Base-by-base conservation (phyloP, 2,113 vertebrate genomes). In the Plotosus lineatus region DNA sequence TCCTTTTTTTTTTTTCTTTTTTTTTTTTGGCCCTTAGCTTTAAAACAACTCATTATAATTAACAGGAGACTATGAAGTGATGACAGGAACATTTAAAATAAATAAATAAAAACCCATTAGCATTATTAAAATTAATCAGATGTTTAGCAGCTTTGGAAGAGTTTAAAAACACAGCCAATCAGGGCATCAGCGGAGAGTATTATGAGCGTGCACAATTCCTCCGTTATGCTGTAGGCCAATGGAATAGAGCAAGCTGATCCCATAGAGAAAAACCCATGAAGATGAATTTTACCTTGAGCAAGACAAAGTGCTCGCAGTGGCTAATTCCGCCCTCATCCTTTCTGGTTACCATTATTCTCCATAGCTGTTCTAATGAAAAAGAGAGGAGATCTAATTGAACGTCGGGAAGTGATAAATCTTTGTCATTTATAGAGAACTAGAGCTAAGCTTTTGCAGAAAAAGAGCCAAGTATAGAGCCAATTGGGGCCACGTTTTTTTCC, bases 381-480 rank as follows among this genome's bases (percentile, higher is more conserved):
- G 81, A 77, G 66, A 74, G 78, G 71, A 80, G 68, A 85, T 83
- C 65, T 85, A 85, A 85, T 85, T 83, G 40, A 79, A 81, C 48
- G 31, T 36, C 80, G 73, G 46, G 55, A 85, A 83, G 78, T 44
- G 78, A 85, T 85, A 80, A 56, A 81, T 85, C 84, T 83, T 85
- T 80, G 84, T 85, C 81, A 79, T 63, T 65, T 79, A 81, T 53
- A 3, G 66, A 74, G 79, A 82, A 75, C 31, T 68, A 56, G 77
- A 65, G 53, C 78, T 61, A 78, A 69, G 9, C 63, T 28, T 33
- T 79, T 78, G 44, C 56, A 80, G 63, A 81, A 28, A 26, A 46
- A 65, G 48, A 83, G 63, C 76, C 53, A 81, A 56, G 61, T 48
- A 60, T 84, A 72, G 44, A n/a, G 78, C 48, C 44, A 77, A 78